Evolutionary conservation across 2,797 vertebrate species (phyloP).

Genomic region (Macroramphosus scolopax): DNA sequence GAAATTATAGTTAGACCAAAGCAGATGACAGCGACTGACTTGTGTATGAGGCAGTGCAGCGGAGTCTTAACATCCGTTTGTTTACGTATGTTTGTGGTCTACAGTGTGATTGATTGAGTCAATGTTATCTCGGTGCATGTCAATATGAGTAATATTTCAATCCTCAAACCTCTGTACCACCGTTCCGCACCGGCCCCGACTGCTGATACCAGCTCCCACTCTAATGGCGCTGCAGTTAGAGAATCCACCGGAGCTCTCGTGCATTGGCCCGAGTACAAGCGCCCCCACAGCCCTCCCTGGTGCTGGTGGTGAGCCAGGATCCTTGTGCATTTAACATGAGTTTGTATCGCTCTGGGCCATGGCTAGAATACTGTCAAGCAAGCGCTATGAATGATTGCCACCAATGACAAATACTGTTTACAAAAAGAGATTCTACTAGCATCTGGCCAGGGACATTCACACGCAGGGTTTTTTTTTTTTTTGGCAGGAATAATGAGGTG

Average conservation of each 20-base stretch:
- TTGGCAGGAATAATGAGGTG: background rate
- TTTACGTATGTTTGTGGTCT: too few species aligned
- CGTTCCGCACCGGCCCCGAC: background rate
- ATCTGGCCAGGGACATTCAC: background rate
- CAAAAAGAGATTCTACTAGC: slow-evolving; percentile 1
- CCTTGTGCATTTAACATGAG: slow-evolving; percentile 1
- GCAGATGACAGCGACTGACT: too few species aligned
- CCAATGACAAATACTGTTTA: slow-evolving; percentile 6
- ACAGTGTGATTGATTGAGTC: background rate
- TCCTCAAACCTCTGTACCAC: background rate
- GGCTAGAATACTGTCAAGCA: background rate
- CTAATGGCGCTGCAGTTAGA: slow-evolving; percentile 1
- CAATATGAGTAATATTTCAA: too few species aligned
- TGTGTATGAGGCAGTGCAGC: too few species aligned
- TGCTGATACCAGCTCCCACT: slow-evolving; percentile 3
- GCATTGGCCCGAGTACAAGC: background rate
- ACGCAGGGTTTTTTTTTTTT: background rate
- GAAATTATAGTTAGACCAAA: too few species aligned
- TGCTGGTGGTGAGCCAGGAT: background rate
- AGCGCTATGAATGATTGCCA: background rate
- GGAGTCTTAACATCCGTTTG: too few species aligned
- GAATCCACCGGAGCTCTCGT: background rate
- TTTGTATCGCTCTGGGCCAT: background rate
- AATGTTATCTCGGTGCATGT: too few species aligned
- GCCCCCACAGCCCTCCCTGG: background rate